These are phyloP conservation scores for Eutrigla gurnardus DNA, from an alignment of 2,797 vertebrate species.

Conservation along the genomic window DNA sequence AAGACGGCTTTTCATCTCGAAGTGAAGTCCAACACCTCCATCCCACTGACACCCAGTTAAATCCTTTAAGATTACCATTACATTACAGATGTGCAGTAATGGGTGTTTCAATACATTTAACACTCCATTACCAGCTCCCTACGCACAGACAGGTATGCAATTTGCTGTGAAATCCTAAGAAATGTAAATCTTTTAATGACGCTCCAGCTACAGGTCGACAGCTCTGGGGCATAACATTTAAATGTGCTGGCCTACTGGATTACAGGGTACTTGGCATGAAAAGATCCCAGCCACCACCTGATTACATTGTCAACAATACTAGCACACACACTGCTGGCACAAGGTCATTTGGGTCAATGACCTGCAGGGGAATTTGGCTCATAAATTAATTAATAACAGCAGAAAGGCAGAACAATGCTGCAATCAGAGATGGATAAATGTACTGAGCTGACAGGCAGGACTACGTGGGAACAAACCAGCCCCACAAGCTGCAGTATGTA, in stretches of 20 bases:
- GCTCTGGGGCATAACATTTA: slow-evolving; percentile 34
- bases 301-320: slow-evolving; percentile 46
- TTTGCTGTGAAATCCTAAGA: slow-evolving; percentile 44
- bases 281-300: slow-evolving; percentile 27
- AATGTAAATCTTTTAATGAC: slow-evolving; percentile 50
- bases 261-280: slow-evolving; percentile 29
- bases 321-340: slow-evolving; percentile 18
- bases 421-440: slow-evolving; percentile 26
- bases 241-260: slow-evolving; percentile 31
- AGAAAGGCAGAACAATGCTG: slow-evolving; percentile 8
- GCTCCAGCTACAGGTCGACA: slow-evolving; percentile 30
- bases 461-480: slow-evolving; percentile 20
- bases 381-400: slow-evolving; percentile 12
- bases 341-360: slow-evolving; percentile 54
- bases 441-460: slow-evolving; percentile 27
- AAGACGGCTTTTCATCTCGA: not conserved
- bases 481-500: slow-evolving; percentile 41
- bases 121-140: slow-evolving; percentile 31
- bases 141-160: slow-evolving; percentile 27
- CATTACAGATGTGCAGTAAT: slow-evolving; percentile 25
- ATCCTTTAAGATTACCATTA: slow-evolving; percentile 34
- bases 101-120: slow-evolving; percentile 36
- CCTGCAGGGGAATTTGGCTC: slow-evolving; percentile 28
- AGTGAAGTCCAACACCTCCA: not conserved
- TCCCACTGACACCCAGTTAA: slow-evolving; percentile 5